Evolutionary conservation across 2,113 vertebrate genomes (phyloP).

Genomic region (Rhinolophus ferrumequinum): DNA sequence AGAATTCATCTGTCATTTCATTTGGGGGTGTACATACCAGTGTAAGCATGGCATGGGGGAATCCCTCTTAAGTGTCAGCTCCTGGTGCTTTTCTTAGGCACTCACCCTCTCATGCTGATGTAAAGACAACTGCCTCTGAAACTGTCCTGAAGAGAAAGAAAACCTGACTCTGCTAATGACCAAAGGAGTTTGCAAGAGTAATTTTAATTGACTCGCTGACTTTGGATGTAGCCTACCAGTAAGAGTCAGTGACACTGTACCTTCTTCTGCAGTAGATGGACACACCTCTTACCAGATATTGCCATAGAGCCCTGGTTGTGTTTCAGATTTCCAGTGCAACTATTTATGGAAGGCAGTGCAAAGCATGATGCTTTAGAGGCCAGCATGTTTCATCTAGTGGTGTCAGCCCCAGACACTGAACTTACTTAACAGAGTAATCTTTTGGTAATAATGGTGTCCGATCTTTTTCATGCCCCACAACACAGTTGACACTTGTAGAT

Average conservation of each 20-base stretch:
- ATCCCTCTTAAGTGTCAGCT: not conserved
- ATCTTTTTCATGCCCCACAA: not conserved
- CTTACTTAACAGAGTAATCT: not conserved
- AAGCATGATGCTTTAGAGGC: not conserved
- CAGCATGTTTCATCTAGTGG: not conserved
- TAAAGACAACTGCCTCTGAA: not conserved
- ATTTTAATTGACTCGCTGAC: conserved; percentile 24
- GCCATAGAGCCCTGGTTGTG: not conserved
- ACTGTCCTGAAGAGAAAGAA: not conserved
- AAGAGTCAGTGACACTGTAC: not conserved
- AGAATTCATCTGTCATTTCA: not conserved
- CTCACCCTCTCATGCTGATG: not conserved
- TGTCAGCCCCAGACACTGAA: accelerated
- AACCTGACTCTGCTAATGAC: not conserved
- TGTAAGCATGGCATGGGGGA: not conserved
- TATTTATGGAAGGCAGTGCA: not conserved
- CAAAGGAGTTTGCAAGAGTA: not conserved
- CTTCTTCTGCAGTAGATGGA: not conserved
- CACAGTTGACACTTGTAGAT: not conserved
- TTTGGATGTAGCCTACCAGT: not conserved
- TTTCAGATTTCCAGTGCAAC: not conserved
- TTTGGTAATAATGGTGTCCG: not conserved
- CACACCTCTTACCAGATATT: not conserved
- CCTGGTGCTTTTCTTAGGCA: not conserved
- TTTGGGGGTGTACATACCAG: too few species aligned